These are phyloP conservation scores for Mola mola DNA, from an alignment of 2,113 vertebrate genomes.

Conservation along the genomic window DNA sequence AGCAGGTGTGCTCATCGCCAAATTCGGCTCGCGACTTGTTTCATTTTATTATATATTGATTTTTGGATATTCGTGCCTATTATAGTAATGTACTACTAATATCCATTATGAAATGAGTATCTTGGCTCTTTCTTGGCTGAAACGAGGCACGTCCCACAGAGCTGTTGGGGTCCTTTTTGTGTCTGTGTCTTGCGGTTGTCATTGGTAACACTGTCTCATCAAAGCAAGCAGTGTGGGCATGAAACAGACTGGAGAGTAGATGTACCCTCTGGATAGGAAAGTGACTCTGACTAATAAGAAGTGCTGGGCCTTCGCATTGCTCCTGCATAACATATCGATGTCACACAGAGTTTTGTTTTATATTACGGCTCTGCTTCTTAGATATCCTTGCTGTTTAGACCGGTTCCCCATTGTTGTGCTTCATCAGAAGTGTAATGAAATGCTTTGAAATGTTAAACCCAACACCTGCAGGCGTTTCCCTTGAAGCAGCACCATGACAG, in stretches of 20 bases:
- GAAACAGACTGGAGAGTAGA: neutral
- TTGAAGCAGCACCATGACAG: neutral
- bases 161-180: neutral
- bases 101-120: neutral
- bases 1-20: slow-evolving; percentile 8
- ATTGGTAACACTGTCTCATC: neutral
- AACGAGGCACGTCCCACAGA: neutral
- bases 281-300: neutral
- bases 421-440: neutral
- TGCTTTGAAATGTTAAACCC: slow-evolving; percentile 23
- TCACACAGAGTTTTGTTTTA: slow-evolving; percentile 7
- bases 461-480: slow-evolving; percentile 2
- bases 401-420: neutral
- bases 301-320: neutral
- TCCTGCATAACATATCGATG: slow-evolving; percentile 2
- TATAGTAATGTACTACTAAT: neutral
- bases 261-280: neutral
- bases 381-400: neutral
- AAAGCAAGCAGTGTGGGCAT: neutral
- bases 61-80: neutral
- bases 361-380: neutral
- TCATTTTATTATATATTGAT: neutral
- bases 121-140: neutral
- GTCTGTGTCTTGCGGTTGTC: neutral
- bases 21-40: neutral